Conservation (phyloP, 2,113 vertebrate species). For the Rostratula benghalensis region DNA sequence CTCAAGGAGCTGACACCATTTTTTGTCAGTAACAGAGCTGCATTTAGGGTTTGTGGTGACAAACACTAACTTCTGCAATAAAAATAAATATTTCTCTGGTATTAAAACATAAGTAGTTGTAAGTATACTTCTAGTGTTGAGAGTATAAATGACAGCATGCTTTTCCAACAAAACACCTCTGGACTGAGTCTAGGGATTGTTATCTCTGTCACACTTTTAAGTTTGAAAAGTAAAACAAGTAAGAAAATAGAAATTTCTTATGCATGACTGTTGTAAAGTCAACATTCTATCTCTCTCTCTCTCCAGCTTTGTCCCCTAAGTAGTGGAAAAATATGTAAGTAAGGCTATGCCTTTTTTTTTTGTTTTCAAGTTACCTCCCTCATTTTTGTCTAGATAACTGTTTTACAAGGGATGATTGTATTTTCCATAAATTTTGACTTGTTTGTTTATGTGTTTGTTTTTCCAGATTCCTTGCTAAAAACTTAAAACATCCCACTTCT, state of each 20-base stretch:
- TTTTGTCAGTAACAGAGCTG: background rate
- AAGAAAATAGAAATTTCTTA: background rate
- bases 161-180: background rate
- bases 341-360: background rate
- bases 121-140: background rate
- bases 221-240: background rate
- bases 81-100: background rate
- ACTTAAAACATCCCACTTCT: background rate
- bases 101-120: background rate
- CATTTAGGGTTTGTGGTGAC: background rate
- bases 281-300: background rate
- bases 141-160: background rate
- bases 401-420: background rate
- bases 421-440: background rate
- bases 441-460: background rate
- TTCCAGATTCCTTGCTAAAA: background rate
- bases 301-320: background rate
- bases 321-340: background rate
- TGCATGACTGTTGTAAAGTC: background rate
- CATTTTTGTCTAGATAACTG: background rate
- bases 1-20: background rate
- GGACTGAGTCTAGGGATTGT: background rate
- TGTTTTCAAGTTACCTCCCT: background rate
- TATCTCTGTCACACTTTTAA: background rate
- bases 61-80: background rate